phyloP scores from a whole-genome alignment of 2,888 invertebrate species.

The Lucinisca nassula region DNA sequence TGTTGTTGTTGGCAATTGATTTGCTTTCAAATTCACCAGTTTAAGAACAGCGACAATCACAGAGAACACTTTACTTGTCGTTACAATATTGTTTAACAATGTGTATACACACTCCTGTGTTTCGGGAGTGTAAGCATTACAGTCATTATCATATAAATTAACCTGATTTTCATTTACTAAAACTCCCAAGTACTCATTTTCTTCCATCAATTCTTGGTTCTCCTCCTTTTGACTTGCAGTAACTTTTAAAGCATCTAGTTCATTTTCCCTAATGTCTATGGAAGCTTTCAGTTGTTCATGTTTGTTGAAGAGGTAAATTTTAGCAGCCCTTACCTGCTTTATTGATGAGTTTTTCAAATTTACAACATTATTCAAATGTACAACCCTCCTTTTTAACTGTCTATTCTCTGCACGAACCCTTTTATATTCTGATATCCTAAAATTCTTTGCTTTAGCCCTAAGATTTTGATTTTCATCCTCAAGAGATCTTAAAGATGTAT shows the following conservation, averaged over 20 bases:
- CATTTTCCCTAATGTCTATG: not conserved
- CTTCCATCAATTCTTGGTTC: not conserved
- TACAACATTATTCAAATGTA: not conserved
- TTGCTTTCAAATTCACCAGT: conserved; percentile 48
- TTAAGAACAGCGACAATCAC: conserved; percentile 51
- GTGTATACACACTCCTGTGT: conserved; percentile 54
- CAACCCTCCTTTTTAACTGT: not conserved
- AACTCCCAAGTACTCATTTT: not conserved
- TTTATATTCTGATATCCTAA: not conserved
- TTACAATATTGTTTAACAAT: conserved; percentile 49
- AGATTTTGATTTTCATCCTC: not conserved
- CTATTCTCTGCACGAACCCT: not conserved
- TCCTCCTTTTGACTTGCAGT: not conserved
- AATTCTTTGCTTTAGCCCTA: not conserved
- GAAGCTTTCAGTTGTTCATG: not conserved
- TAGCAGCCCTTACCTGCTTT: not conserved
- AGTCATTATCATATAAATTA: not conserved
- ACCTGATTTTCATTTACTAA: conserved; percentile 5
- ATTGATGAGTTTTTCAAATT: not conserved
- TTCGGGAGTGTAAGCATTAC: conserved; percentile 34
- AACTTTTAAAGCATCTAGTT: not conserved
- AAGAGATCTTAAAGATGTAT: not conserved
- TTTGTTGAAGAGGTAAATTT: not conserved
- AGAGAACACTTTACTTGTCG: conserved; percentile 21
- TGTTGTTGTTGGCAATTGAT: conserved; percentile 45